Evolutionary conservation across 2,888 invertebrate genomes (phyloP), one percentile per base, ranked within the genome.

Genomic region (Hydrotaea cyrtoneurina): DNA sequence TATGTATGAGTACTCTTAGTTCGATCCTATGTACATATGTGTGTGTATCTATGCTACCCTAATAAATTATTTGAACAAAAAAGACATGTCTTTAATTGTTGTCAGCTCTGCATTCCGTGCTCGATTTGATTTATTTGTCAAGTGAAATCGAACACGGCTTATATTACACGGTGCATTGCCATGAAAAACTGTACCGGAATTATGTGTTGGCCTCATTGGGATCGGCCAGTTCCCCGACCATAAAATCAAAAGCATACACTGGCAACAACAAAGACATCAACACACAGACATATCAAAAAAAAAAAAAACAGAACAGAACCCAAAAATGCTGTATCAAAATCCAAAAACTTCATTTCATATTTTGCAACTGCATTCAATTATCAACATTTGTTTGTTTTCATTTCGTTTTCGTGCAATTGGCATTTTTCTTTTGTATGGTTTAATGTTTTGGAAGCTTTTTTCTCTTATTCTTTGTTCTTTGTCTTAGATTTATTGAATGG

Each of bases 341-440:
- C 55, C 4, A 57, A 23, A n/a, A 69, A 23, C 26, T 26, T 46
- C 69, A 69, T 46, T 69, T 69, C 69, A 69, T 46, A 69, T 21
- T 23, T 69, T 69, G 69, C 69, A 69, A 69, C 39, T 69, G 69
- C 69, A 69, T 69, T 23, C 69, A n/a, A 55, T 46, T 46, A 43
- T 57, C 19, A 11, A 5, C 2, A 50, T 73, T 73, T n/a, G 5
- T 73, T 73, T 57, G 39, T 53, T 73, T 55, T 50, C 31, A 13
- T 31, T 73, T 73, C 8, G 50, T 50, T 73, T 73, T 73, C 39
- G 19, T 73, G 53, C 15, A 53, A 73, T 73, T 55, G 53, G 36
- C 73, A 57, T 73, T 57, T 39, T n/a, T n/a, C n/a, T n/a, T 73
- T 55, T 69, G 21, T 69, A 69, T 69, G 23, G 39, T 69, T 69